Evolutionary conservation across 2,113 vertebrate genomes (phyloP).

Genomic region (Lophura nycthemera): DNA sequence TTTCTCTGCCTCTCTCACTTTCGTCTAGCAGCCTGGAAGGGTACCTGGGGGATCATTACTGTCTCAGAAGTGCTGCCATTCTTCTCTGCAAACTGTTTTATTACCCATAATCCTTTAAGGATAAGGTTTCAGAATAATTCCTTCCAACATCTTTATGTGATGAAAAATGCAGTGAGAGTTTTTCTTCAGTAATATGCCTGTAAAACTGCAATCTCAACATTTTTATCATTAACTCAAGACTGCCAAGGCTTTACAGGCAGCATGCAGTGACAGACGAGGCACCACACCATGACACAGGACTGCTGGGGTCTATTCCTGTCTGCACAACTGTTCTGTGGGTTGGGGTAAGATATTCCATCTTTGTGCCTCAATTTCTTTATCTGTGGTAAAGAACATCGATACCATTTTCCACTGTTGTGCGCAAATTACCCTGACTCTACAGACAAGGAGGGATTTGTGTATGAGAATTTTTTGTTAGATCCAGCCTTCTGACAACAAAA

Average conservation of each 20-base stretch:
- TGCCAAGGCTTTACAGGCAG: neutral
- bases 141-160: neutral
- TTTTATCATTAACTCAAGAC: neutral
- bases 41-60: neutral
- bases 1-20: neutral
- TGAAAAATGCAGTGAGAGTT: neutral
- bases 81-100: neutral
- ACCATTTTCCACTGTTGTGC: neutral
- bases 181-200: neutral
- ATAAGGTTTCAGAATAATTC: neutral
- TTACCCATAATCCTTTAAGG: neutral
- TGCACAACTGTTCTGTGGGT: neutral
- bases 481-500: neutral
- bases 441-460: neutral
- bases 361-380: neutral
- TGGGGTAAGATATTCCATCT: neutral
- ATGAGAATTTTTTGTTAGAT: neutral
- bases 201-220: neutral
- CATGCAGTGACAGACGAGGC: neutral
- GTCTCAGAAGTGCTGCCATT: neutral
- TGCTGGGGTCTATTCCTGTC: neutral
- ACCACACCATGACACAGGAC: neutral
- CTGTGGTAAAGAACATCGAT: neutral
- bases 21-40: neutral
- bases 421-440: neutral